Base-by-base conservation (phyloP, 2,888 invertebrate genomes). In the Erebia ligea region DNA sequence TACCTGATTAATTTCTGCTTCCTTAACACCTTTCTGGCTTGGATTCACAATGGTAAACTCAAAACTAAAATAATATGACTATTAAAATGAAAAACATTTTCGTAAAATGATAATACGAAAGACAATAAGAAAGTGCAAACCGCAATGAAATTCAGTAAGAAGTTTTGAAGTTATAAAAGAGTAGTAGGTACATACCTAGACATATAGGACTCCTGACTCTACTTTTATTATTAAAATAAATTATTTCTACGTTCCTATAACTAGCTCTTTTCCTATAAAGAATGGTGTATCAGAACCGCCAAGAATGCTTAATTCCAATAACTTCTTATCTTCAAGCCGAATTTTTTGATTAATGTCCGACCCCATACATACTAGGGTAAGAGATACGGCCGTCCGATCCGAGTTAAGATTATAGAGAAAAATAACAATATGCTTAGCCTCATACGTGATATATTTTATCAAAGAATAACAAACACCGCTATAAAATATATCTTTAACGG, bases 281-380 rank as follows among this genome's bases (percentile, higher is more conserved):
- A 83, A 83, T 79, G 77, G 77, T 80, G 77, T 82, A 80, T 80
- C 76, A 81, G 78, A 79, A 82, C 81, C 82, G 84, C 83, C 81
- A 80, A 81, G 82, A 81, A 82, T 80, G 77, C 79, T 82, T 82
- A 82, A 84, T 86, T 84, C 83, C 81, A 77, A 81, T 82, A 79
- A 81, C 77, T 77, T 80, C 80, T 83, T 87, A 85, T 88, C 86
- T 81, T 78, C 59, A 76, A 78, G 77, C 74, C 75, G 79, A 81
- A 83, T 80, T 81, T 84, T 86, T 85, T 89, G 88, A 89, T 89
- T 88, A 85, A 89, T 89, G 86, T 78, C 68, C 68, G 68, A 74
- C 67, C 76, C 74, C 76, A 73, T 73, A 77, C 78, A 68, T 73
- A 76, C 73, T 76, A 72, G 77, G 72, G 69, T 73, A 78, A 59